These are phyloP conservation scores for Aethes cnicana DNA, from an alignment of 2,888 invertebrate species.

Conservation along the genomic window DNA sequence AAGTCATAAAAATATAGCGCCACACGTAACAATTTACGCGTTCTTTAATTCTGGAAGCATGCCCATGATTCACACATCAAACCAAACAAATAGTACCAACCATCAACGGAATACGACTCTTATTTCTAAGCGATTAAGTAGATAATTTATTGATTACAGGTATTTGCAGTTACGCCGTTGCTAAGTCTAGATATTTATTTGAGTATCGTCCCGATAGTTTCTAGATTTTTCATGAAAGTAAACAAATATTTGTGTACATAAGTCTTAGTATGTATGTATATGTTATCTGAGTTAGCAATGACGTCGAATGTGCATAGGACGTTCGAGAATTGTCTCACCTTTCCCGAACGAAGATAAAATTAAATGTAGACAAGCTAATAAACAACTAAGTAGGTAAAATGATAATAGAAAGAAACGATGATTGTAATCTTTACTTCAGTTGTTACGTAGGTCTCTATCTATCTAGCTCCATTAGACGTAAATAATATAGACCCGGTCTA, in stretches of 20 bases:
- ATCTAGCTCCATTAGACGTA: too few relatives aligned
- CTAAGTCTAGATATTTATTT: too few relatives aligned
- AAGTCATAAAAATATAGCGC: not conserved
- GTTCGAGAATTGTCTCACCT: conserved; percentile 14
- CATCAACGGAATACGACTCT: too few relatives aligned
- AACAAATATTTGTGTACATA: not conserved
- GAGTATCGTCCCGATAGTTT: too few relatives aligned
- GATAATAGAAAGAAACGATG: too few relatives aligned
- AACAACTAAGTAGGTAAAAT: too few relatives aligned
- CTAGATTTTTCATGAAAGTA: too few relatives aligned
- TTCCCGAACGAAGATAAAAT: conserved; percentile 12
- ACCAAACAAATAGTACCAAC: too few relatives aligned
- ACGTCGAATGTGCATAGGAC: conserved; percentile 6
- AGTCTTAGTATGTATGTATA: not conserved
- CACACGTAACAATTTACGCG: not conserved
- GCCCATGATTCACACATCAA: conserved; percentile 8
- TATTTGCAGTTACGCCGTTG: too few relatives aligned
- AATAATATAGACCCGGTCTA: too few relatives aligned
- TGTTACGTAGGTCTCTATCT: not conserved
- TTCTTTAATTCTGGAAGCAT: conserved; percentile 8
- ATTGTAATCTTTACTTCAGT: not conserved
- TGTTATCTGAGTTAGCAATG: conserved; percentile 4
- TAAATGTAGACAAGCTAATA: not conserved
- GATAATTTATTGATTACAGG: too few relatives aligned
- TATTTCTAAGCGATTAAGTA: too few relatives aligned